Conservation (phyloP, 1,140 invertebrate genomes). For the Ooceraea biroi region DNA sequence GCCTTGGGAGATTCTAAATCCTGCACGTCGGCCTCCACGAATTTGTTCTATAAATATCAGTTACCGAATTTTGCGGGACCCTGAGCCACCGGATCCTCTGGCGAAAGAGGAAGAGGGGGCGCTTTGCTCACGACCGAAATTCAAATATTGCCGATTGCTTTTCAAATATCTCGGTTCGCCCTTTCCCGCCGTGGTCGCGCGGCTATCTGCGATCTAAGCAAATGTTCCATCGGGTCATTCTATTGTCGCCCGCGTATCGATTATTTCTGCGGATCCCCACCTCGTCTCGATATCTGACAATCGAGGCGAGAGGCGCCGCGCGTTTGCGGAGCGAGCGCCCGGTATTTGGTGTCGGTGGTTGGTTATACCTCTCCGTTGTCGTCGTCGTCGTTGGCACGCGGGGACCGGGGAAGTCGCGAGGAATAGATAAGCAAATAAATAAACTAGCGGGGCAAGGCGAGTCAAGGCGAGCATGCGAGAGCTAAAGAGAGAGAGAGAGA, state of each 20-base stretch:
- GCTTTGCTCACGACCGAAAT: conserved; percentile 43
- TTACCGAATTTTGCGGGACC: conserved; percentile 25
- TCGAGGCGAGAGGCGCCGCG: conserved; percentile 43
- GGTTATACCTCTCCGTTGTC: conserved; percentile 43
- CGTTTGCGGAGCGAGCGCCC: conserved; percentile 42
- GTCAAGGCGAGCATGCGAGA: conserved; percentile 46
- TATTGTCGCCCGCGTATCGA: conserved; percentile 67
- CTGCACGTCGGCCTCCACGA: background rate
- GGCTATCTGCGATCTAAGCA: conserved; percentile 73
- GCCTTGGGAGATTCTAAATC: background rate
- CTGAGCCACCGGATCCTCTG: background rate
- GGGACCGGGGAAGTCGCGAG: conserved; percentile 39
- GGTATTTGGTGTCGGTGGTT: conserved; percentile 58
- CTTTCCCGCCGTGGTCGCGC: background rate
- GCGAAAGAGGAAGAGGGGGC: background rate
- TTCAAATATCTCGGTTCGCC: conserved; percentile 31
- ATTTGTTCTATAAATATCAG: conserved; percentile 49
- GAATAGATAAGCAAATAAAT: conserved; percentile 84
- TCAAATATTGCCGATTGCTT: conserved; percentile 55
- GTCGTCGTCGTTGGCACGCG: background rate
- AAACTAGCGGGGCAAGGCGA: conserved; percentile 78
- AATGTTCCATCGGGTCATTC: conserved; percentile 66
- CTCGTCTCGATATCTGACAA: conserved; percentile 63
- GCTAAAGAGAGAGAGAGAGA: conserved; percentile 17
- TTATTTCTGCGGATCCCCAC: conserved; percentile 61